Conservation (phyloP, 2,113 vertebrate genomes). For the Hemiscyllium ocellatum region DNA sequence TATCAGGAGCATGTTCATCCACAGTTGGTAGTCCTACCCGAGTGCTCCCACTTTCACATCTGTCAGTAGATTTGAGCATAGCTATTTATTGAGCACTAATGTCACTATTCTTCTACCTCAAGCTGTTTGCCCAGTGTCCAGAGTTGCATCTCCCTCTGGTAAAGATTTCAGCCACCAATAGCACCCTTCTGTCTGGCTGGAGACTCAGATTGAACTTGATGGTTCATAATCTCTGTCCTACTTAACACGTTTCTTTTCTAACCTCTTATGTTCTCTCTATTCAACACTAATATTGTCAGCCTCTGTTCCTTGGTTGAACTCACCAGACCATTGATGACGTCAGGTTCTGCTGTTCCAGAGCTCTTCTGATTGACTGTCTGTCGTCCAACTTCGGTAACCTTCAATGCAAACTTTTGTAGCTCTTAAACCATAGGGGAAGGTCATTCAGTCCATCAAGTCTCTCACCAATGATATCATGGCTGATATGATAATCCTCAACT, state of each 20-base stretch:
- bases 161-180: not conserved
- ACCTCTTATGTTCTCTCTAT: not conserved
- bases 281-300: not conserved
- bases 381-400: not conserved
- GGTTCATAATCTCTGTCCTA: not conserved
- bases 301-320: not conserved
- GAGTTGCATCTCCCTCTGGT: not conserved
- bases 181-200: not conserved
- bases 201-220: not conserved
- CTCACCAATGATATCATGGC: too few relatives aligned
- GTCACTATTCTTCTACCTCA: not conserved
- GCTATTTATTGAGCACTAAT: not conserved
- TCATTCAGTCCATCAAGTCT: too few relatives aligned
- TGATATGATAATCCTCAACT: too few relatives aligned
- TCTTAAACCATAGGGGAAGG: not conserved
- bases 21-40: too few relatives aligned
- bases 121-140: not conserved
- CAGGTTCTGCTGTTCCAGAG: not conserved
- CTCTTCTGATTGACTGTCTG: not conserved
- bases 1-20: too few relatives aligned
- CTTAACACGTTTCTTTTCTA: not conserved
- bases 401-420: not conserved
- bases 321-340: not conserved
- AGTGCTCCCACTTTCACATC: too few relatives aligned
- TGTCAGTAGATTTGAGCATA: not conserved